A percentile compares a stretch with the other conserved stretches of the same genome.
These are phyloP conservation scores for Syngnathus typhle DNA, from an alignment of 2,113 vertebrate genomes.

Conservation along the genomic window DNA sequence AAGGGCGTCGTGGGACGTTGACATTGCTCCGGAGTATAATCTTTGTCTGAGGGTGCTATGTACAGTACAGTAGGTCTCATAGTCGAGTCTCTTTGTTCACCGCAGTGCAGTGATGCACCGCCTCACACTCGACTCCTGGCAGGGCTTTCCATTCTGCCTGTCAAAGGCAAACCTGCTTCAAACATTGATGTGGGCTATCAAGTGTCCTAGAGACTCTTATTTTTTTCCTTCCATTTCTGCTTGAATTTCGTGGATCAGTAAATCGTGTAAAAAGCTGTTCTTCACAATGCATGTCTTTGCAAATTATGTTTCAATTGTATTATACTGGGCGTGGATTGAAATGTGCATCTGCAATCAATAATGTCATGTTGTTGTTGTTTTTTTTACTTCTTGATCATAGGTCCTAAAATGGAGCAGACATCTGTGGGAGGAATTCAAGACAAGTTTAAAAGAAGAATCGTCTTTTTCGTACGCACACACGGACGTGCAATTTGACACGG, in stretches of 20 bases:
- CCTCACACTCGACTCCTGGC: conserved; percentile 24
- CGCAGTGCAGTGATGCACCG: conserved; percentile 25
- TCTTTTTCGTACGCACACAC: no score
- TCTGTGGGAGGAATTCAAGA: neutral
- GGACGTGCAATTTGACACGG: no score
- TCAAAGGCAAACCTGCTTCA: conserved; percentile 41
- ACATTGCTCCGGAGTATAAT: conserved; percentile 15
- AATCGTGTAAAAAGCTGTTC: conserved; percentile 26
- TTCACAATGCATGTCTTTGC: conserved; percentile 5
- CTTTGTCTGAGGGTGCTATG: conserved; percentile 1
- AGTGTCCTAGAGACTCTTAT: conserved; percentile 23
- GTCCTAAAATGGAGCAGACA: neutral
- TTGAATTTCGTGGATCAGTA: conserved; percentile 33
- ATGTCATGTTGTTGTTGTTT: neutral
- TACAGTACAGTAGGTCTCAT: conserved; percentile 24
- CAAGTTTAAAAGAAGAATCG: neutral
- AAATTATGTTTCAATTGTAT: neutral
- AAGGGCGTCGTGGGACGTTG: conserved; percentile 16
- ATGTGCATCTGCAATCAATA: neutral
- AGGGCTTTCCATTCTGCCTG: conserved; percentile 14
- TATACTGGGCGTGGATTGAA: neutral
- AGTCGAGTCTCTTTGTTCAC: conserved; percentile 48
- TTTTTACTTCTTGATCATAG: neutral
- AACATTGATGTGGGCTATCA: conserved; percentile 31
- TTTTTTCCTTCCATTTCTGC: conserved; percentile 34